Evolutionary conservation across 2,113 vertebrate species (phyloP), one percentile per base, ranked within the genome.

Genomic region (Callipepla californica): DNA sequence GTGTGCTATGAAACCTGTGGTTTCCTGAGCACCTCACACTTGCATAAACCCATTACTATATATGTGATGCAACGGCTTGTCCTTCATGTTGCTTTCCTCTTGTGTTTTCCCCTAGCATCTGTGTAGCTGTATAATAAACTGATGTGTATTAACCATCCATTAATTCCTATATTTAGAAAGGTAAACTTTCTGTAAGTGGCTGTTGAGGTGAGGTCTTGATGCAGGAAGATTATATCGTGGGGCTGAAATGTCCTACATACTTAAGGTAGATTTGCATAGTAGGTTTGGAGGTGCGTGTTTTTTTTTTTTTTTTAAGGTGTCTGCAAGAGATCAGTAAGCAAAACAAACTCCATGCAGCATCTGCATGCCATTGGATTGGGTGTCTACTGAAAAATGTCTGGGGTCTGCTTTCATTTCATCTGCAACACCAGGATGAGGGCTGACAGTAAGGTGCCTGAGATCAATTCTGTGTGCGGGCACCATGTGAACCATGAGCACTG

Each of bases 401-500:
- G 23, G 38, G 28, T 25, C 14, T 45, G 30, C 25, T 62, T 36
- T 23, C n/a, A 12, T 21, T 34, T 66, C 13, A 8, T 17, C 3
- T 9, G 34, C 58, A 79, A 2, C 15, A 7, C 48, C 32, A 1
- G 2, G 21, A 2, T 65, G 66, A 48, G 30, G 55, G n/a, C 8
- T 1, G 2, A 32, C 59, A 44, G 17, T 53, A 13, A 26, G 70
- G 25, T 72, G 20, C 59, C 65, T 6, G 17, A 19, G 12, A 42
- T 59, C 69, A 21, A 10, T 45, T 78, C 80, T 3, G 1, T 50
- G 57, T 36, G 45, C 7, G 4, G 44, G 61, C 80, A 80, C 13
- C 19, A 19, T 15, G 47, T 0, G 0, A 80, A 40, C 55, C 4
- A 8, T 0, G 0, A 51, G 40, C 7, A 7, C 38, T 65, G 38